Evolutionary conservation across 2,113 vertebrate species (phyloP), one percentile per base, ranked within the genome.

Genomic region (Phalacrocorax pelagicus): DNA sequence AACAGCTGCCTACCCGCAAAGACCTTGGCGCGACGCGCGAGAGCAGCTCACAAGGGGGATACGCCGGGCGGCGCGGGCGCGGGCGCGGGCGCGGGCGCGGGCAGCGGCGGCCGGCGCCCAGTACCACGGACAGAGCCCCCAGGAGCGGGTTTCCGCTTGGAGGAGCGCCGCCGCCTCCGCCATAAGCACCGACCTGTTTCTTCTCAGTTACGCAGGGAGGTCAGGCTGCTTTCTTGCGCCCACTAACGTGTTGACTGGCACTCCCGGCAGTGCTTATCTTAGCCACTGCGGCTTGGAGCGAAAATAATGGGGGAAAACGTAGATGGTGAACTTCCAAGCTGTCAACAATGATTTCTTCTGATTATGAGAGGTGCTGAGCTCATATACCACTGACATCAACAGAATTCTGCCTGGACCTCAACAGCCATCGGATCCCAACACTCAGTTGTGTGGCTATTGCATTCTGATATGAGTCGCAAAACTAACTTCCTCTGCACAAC

Each of bases 101-200:
- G 80, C 20, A 49, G 5, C 38, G 58, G 30, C 32, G 44, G 55
- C 59, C 79, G 79, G 40, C 62, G 66, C 54, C 77, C 95, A 97
- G 96, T 59, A 97, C 93, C 97, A 96, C 47, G 83, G 96, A 98
- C 96, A 98, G 95, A 92, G 94, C 79, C 62, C 78, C 34, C 75
- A 63, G 81, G 42, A 40, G n/a, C 13, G 71, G n/a, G 36, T 19
- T 54, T 62, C 52, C 16, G 29, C 40, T 12, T 17, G 22, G 34
- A 52, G 65, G 32, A 72, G 51, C 47, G 51, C 27, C 81, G 36
- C 27, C 70, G 62, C n/a, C 70, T 54, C 46, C 73, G 14, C 19
- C 81, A 32, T 19, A 18, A 26, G 14, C 30, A 6, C 49, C 29
- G 81, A 61, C 46, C 22, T 52, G 9, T 17, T 58, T 88, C 77